phyloP scores from a whole-genome alignment of 2,113 vertebrate species.

The Apaloderma vittatum region DNA sequence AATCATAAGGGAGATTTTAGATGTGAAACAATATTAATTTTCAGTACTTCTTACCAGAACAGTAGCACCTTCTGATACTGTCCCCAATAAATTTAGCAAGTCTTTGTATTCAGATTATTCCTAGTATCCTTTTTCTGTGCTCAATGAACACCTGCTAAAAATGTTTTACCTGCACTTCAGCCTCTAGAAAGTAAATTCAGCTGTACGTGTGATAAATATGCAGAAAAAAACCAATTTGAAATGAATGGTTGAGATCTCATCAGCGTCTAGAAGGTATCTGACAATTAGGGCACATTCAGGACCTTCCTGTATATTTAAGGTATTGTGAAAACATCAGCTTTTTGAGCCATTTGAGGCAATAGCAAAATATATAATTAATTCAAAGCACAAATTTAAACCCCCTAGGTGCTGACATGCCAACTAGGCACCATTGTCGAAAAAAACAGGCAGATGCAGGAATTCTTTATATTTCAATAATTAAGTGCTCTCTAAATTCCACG shows the following conservation, averaged over 20 bases:
- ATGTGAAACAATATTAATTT: slow-evolving; percentile 3
- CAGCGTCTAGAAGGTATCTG: not conserved
- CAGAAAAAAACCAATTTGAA: not conserved
- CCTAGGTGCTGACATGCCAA: not conserved
- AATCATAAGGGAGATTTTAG: slow-evolving; percentile 16
- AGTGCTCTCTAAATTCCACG: not conserved
- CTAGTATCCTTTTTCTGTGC: not conserved
- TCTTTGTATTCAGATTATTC: not conserved
- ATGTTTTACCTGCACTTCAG: slow-evolving; percentile 4
- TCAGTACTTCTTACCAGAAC: not conserved
- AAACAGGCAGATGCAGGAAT: not conserved
- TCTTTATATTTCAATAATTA: not conserved
- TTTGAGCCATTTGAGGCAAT: not conserved
- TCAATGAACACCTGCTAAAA: not conserved
- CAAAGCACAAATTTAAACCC: not conserved
- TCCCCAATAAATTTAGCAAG: not conserved
- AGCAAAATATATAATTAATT: not conserved
- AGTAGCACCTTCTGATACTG: not conserved
- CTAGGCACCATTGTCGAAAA: not conserved
- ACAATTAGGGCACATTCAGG: not conserved
- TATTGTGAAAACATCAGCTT: not conserved
- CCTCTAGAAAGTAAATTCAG: slow-evolving; percentile 8
- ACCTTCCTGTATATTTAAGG: not conserved
- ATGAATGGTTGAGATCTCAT: not conserved
- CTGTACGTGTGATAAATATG: not conserved